Base-by-base conservation (phyloP, 2,113 vertebrate species). In the Sceloporus tristichus region DNA sequence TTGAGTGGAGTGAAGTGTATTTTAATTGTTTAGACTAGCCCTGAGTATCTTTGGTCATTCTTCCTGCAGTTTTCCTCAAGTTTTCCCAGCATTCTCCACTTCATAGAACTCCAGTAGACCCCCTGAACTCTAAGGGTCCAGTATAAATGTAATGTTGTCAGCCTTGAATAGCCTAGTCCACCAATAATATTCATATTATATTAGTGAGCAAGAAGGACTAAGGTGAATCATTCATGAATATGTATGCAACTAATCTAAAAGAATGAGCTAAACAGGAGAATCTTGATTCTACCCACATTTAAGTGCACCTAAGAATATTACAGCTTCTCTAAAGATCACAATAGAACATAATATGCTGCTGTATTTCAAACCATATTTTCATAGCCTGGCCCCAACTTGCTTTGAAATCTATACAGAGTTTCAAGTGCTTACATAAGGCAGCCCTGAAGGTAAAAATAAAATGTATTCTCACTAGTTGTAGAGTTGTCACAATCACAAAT, bases 371-470 rank as follows among this genome's bases (percentile, higher is more conserved):
- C 38, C 29, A 5, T 62, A 71, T 81, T 74, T 87, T 87, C 70
- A 81, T 81, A 87, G 59, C n/a, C 4, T 79, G 13, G 71, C 23
- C 38, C 38, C 54, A 65, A 82, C 29, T 25, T 54, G 79, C 54
- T 74, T 6, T 29, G 59, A 62, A 62, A 65, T 11, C 29, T 27
- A 11, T 40, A 76, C 56, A 75, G 42, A 48, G 79, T 65, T 56
- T 75, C 27, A 38, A 29, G 29, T 81, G 79, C 54, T 75, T 87
- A 75, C 42, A 40, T 82, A 65, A 76, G 73, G 40, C 56, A 75
- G 59, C 29, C 79, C 73, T 25, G 70, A 82, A 87, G 73, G 71
- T 75, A 75, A 87, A 82, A 87, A 65, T 74, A 40, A 87, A 76
- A 82, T 34, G 18, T 81, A 54, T 62, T 74, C 38, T 65, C 56